These are phyloP conservation scores for Rissa tridactyla DNA, from an alignment of 2,113 vertebrate species.

Conservation along the genomic window DNA sequence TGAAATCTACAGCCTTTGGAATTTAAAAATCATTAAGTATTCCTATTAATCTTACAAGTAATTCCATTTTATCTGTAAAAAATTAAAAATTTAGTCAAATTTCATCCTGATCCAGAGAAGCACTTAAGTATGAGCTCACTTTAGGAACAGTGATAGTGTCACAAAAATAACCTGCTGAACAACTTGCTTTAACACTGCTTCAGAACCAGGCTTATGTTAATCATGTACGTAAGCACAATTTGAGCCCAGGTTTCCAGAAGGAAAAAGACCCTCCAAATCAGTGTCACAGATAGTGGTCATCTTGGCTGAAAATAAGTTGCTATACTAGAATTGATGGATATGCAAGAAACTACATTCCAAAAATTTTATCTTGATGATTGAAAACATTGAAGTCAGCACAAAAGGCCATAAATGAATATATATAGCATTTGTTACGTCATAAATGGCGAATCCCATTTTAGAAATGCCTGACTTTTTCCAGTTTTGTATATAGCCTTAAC, in stretches of 20 bases:
- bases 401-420: not conserved
- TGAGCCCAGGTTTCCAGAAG: not conserved
- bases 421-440: not conserved
- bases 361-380: not conserved
- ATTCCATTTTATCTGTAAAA: not conserved
- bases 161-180: slow-evolving; percentile 39
- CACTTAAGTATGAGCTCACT: not conserved
- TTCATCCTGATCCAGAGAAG: not conserved
- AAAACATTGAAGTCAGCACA: not conserved
- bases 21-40: not conserved
- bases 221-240: not conserved
- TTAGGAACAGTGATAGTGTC: not conserved
- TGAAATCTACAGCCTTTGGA: not conserved
- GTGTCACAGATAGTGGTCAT: not conserved
- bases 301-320: not conserved
- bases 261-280: not conserved
- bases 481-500: not conserved
- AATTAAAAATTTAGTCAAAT: not conserved
- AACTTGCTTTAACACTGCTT: not conserved
- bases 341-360: not conserved
- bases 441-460: not conserved
- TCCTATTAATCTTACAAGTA: not conserved
- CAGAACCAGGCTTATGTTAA: slow-evolving; percentile 10
- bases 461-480: not conserved
- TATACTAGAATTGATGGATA: not conserved